A percentile compares a stretch with the other conserved stretches of the same genome.
Conservation (phyloP, 2,113 vertebrate species). For the Malurus alboscapulatus region DNA sequence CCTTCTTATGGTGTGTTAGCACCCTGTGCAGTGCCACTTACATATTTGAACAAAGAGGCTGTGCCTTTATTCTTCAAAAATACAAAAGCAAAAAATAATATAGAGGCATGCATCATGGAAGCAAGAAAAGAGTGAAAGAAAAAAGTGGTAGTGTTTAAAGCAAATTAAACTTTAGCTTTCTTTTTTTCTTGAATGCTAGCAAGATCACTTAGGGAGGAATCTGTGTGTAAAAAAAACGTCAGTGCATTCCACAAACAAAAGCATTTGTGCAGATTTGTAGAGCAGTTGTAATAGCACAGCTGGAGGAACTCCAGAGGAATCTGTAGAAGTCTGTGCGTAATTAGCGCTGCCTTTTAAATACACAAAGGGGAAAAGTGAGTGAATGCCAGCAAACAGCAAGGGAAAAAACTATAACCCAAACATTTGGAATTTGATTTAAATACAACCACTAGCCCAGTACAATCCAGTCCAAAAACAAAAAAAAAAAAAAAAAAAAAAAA, state of each 20-base stretch:
- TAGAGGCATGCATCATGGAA: not conserved
- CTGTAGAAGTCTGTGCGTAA: not conserved
- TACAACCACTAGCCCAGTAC: not conserved
- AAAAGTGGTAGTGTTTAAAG: not conserved
- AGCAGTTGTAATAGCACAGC: conserved; percentile 1
- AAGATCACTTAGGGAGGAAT: not conserved
- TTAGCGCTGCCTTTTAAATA: not conserved
- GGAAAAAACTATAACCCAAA: not conserved
- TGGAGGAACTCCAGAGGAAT: conserved; percentile 18
- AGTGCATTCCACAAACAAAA: not conserved
- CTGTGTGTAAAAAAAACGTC: not conserved
- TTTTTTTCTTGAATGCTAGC: not conserved
- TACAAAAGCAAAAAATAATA: not conserved
- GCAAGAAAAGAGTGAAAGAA: not conserved
- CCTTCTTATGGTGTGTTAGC: not conserved
- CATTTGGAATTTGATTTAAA: not conserved
- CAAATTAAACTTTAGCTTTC: not conserved
- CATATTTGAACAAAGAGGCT: not conserved
- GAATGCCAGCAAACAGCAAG: not conserved
- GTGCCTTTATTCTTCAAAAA: not conserved
- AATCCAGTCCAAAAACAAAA: not conserved
- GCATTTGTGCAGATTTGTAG: not conserved
- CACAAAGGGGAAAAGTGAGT: not conserved
- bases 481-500: too few species aligned
- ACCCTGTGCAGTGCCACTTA: not conserved